Evolutionary conservation across 2,797 vertebrate genomes (phyloP).

Genomic region (Rhabdophis nuchalis): DNA sequence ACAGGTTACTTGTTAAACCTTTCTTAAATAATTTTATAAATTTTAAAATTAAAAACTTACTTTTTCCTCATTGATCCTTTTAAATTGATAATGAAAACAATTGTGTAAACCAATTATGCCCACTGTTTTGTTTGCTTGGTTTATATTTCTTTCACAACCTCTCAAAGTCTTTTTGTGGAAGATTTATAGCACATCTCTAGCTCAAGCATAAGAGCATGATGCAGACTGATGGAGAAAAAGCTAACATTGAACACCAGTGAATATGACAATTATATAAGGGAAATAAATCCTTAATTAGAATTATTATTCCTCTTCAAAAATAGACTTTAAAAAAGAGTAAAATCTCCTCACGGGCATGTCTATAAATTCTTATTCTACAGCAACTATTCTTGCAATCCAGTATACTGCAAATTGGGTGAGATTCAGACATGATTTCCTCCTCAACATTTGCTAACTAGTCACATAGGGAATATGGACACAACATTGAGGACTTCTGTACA

Average conservation of each 20-base stretch:
- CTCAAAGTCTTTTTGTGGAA: not conserved
- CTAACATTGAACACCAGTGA: not conserved
- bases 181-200: not conserved
- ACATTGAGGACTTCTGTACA: not conserved
- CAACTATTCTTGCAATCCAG: not conserved
- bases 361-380: no score
- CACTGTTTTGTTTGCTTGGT: not conserved
- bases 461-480: not conserved
- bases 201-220: not conserved
- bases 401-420: not conserved
- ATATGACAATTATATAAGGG: not conserved
- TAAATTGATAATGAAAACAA: not conserved
- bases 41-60: no score
- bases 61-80: not conserved
- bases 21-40: no score
- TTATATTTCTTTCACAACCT: not conserved
- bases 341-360: no score
- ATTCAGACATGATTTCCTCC: not conserved
- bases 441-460: not conserved
- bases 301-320: not conserved
- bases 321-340: no score
- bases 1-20: no score
- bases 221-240: not conserved
- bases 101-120: not conserved
- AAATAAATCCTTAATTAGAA: not conserved